A percentile compares a stretch with the other conserved stretches of the same genome.
These are phyloP conservation scores for Chaenogobius annularis DNA, from an alignment of 2,113 vertebrate species.

Conservation along the genomic window DNA sequence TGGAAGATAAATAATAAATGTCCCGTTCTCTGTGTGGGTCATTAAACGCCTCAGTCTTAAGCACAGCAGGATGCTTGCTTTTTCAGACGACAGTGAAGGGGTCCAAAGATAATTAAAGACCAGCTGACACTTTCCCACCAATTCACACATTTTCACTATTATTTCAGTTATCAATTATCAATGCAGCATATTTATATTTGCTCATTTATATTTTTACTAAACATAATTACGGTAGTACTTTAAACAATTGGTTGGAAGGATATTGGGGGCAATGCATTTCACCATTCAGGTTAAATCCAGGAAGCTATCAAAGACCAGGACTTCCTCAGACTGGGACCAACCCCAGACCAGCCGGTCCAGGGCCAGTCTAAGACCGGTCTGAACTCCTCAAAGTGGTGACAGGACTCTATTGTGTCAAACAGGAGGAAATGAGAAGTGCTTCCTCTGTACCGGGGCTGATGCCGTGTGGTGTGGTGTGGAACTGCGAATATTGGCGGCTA, in stretches of 20 bases:
- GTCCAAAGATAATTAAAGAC: not conserved
- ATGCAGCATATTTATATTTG: not conserved
- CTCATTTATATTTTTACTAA: no score
- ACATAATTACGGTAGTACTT: no score
- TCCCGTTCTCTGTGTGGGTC: not conserved
- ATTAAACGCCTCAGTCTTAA: constrained; percentile 7
- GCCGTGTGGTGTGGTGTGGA: not conserved
- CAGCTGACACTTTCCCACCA: constrained; percentile 1
- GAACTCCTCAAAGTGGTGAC: not conserved
- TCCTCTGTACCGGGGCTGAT: not conserved
- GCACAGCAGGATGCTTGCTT: not conserved
- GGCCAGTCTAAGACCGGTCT: not conserved
- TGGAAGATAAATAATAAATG: constrained; percentile 8
- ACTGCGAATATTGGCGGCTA: not conserved
- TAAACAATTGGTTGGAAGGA: not conserved
- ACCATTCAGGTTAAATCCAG: constrained; percentile 9
- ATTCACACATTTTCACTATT: not conserved
- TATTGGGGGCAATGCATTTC: not conserved
- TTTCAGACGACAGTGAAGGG: not conserved
- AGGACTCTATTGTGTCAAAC: not conserved
- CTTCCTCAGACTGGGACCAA: not conserved
- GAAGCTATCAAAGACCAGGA: constrained; percentile 7
- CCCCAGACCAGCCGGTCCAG: not conserved
- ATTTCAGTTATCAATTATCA: not conserved
- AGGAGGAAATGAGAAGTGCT: constrained; percentile 1